These are phyloP conservation scores for Chirona hameri DNA, from an alignment of 2,888 invertebrate genomes.

Conservation along the genomic window DNA sequence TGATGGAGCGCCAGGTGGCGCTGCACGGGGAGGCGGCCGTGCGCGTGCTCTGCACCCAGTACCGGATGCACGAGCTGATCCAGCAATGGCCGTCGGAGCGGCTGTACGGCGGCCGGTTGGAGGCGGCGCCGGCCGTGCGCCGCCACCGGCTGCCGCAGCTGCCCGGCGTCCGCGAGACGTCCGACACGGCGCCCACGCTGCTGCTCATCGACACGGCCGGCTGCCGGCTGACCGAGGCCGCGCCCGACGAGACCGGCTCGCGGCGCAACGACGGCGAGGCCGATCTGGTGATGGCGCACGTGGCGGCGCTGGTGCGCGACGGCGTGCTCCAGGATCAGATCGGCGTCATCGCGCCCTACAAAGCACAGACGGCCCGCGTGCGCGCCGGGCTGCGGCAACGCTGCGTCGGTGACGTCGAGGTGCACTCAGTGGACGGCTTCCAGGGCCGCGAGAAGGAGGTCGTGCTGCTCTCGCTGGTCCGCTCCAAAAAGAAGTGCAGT, in stretches of 20 bases:
- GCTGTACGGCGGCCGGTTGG: conserved; percentile 70
- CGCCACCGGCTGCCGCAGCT: conserved; percentile 52
- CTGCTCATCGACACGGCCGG: conserved; percentile 55
- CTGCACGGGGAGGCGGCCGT: conserved; percentile 56
- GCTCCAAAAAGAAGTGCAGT: conserved; percentile 53
- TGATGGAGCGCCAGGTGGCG: conserved; percentile 40
- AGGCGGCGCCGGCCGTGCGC: conserved; percentile 48
- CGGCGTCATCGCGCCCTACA: conserved; percentile 57
- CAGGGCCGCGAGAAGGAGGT: conserved; percentile 60
- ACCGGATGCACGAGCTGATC: conserved; percentile 84
- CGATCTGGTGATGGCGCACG: conserved; percentile 51
- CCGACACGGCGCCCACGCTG: conserved; percentile 48
- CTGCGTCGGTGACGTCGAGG: conserved; percentile 46
- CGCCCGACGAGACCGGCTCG: conserved; percentile 29
- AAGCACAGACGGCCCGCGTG: conserved; percentile 52
- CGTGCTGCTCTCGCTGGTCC: conserved; percentile 55
- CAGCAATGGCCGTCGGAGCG: conserved; percentile 74
- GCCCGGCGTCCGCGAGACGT: conserved; percentile 46
- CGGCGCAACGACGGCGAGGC: conserved; percentile 50
- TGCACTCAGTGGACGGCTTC: conserved; percentile 58
- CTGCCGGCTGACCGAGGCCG: conserved; percentile 47
- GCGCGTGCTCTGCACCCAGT: conserved; percentile 67
- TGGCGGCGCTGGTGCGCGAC: conserved; percentile 48
- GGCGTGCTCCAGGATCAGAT: conserved; percentile 51
- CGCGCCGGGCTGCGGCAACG: conserved; percentile 45